Evolutionary conservation across 2,888 invertebrate species (phyloP).

Genomic region (Parnassius glacialis): DNA sequence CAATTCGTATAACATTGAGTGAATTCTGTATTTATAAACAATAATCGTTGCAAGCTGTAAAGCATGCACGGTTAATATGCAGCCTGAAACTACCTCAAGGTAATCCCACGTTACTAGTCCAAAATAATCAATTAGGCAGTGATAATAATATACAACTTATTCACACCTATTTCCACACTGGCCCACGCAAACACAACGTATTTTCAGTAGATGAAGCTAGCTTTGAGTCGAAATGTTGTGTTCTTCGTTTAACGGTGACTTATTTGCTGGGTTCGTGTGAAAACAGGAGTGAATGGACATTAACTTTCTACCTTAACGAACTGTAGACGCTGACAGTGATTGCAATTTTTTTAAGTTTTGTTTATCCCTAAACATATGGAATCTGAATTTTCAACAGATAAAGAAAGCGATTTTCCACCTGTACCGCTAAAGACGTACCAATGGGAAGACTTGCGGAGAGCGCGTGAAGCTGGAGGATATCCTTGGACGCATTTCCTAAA

Average conservation of each 20-base stretch:
- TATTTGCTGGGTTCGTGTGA: constrained; percentile 61
- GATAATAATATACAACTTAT: constrained; percentile 73
- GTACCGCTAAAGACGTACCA: constrained; percentile 88
- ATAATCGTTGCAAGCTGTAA: constrained; percentile 53
- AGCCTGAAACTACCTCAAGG: constrained; percentile 61
- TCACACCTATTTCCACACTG: constrained; percentile 79
- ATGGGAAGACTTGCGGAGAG: constrained; percentile 89
- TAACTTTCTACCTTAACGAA: constrained; percentile 27
- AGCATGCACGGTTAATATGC: constrained; percentile 47
- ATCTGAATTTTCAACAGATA: constrained; percentile 80
- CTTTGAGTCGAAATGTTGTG: constrained; percentile 78
- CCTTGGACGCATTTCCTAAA: constrained; percentile 91
- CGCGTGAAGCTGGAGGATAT: constrained; percentile 86
- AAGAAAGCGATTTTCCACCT: constrained; percentile 78
- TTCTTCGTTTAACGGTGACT: constrained; percentile 69
- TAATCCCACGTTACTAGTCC: constrained; percentile 65
- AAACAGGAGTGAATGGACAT: constrained; percentile 34
- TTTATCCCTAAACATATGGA: constrained; percentile 72
- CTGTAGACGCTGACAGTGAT: constrained; percentile 36
- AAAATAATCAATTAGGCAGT: constrained; percentile 65
- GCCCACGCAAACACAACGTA: constrained; percentile 75
- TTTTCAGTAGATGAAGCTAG: constrained; percentile 73
- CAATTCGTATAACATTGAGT: constrained; percentile 47
- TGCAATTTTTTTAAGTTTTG: constrained; percentile 33
- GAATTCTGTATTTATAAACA: constrained; percentile 50